Evolutionary conservation across 2,797 vertebrate species (phyloP).

Genomic region (Amblyraja radiata): DNA sequence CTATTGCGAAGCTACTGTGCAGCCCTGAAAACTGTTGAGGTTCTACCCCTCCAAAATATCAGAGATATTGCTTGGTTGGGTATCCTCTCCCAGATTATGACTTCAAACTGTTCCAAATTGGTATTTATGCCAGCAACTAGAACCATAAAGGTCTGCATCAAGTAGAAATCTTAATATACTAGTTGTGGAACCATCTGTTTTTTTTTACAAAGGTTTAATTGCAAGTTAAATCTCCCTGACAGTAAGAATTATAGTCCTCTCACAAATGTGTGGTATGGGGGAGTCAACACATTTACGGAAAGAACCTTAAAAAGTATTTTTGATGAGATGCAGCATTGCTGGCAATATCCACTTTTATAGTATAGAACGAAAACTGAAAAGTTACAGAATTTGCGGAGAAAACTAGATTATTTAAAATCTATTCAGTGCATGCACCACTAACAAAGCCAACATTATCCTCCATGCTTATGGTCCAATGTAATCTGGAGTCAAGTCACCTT

Average conservation of each 20-base stretch:
- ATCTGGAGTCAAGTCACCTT: no score
- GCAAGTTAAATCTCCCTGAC: background rate
- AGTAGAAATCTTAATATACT: background rate
- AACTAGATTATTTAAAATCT: no score
- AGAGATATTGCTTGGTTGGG: background rate
- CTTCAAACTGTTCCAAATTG: background rate
- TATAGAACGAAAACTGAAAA: no score
- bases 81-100: background rate
- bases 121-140: background rate
- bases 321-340: no score
- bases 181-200: background rate
- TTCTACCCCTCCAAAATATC: background rate
- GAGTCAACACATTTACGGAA: background rate
- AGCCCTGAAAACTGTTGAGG: background rate
- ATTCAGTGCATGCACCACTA: no score
- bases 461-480: no score
- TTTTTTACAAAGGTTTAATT: background rate
- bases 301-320: no score
- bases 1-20: no score
- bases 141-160: background rate
- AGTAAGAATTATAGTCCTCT: background rate
- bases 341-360: no score
- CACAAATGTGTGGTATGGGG: background rate
- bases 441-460: no score
- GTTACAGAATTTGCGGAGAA: no score